A percentile compares a stretch with the other conserved stretches of the same genome.
phyloP scores from a whole-genome alignment of 2,888 invertebrate species.

The Melanostoma mellinum region DNA sequence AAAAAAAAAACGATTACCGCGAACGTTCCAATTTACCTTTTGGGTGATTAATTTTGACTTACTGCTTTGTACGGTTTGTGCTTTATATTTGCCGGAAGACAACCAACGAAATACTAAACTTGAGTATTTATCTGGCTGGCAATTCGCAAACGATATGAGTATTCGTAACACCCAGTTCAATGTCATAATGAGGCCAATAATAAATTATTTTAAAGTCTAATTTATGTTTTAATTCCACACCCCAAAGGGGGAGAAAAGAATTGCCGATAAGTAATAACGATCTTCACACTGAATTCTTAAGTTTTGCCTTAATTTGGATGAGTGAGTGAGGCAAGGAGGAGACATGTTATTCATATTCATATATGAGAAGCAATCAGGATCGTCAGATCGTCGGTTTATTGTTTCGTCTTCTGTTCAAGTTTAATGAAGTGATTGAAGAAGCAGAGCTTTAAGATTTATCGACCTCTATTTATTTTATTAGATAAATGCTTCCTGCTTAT shows the following conservation, averaged over 20 bases:
- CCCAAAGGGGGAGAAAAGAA: constrained; percentile 34
- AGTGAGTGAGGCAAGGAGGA: background rate
- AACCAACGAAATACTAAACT: constrained; percentile 41
- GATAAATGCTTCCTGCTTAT: constrained; percentile 4
- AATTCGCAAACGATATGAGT: constrained; percentile 35
- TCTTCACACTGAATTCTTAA: constrained; percentile 49
- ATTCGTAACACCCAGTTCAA: constrained; percentile 40
- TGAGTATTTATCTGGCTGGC: constrained; percentile 42
- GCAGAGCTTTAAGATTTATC: background rate
- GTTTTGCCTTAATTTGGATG: background rate
- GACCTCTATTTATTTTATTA: background rate
- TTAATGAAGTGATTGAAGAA: background rate
- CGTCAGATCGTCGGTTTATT: too few species aligned
- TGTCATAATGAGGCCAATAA: constrained; percentile 71
- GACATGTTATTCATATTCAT: background rate
- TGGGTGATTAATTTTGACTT: constrained; percentile 69
- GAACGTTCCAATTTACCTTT: constrained; percentile 64
- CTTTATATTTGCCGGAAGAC: constrained; percentile 63
- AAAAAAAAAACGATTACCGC: constrained; percentile 43
- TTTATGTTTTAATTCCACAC: constrained; percentile 67
- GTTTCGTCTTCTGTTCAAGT: too few species aligned
- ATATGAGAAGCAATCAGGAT: too few species aligned
- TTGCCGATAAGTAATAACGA: constrained; percentile 33
- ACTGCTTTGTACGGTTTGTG: constrained; percentile 49
- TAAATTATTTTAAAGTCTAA: constrained; percentile 69